phyloP scores from a whole-genome alignment of 2,113 vertebrate genomes.

The Corythaeola cristata region DNA sequence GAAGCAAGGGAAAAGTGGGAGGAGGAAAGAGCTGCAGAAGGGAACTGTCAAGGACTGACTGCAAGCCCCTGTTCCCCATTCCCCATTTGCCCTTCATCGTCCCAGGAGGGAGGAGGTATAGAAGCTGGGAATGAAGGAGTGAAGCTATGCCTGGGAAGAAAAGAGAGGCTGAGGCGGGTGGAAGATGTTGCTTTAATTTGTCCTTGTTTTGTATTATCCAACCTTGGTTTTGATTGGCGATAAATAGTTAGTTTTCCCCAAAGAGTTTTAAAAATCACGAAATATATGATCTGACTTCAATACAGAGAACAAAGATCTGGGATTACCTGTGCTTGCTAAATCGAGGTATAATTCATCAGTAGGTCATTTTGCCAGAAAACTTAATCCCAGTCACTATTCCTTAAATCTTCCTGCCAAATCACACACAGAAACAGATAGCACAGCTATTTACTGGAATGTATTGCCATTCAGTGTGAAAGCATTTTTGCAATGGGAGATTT shows the following conservation, averaged over 20 bases:
- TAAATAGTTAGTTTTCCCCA: neutral
- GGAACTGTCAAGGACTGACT: neutral
- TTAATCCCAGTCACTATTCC: neutral
- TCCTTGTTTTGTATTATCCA: neutral
- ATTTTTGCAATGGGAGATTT: neutral
- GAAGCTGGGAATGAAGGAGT: neutral
- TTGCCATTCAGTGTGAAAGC: neutral
- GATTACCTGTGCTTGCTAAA: neutral
- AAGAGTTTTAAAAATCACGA: neutral
- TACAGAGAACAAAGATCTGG: neutral
- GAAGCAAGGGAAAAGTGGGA: neutral
- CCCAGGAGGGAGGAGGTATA: neutral
- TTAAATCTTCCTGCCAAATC: neutral
- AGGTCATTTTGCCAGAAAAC: neutral
- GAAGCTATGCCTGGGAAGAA: neutral
- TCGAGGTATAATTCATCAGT: neutral
- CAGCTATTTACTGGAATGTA: neutral
- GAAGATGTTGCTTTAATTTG: neutral
- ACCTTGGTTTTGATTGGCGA: neutral
- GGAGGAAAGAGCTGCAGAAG: neutral
- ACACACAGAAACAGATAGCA: neutral
- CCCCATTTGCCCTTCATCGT: neutral
- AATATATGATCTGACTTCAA: neutral
- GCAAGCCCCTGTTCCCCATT: no score
- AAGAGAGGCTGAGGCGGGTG: accelerated